Conservation (phyloP, 2,888 invertebrate species). For the Cheiracanthium punctorium region DNA sequence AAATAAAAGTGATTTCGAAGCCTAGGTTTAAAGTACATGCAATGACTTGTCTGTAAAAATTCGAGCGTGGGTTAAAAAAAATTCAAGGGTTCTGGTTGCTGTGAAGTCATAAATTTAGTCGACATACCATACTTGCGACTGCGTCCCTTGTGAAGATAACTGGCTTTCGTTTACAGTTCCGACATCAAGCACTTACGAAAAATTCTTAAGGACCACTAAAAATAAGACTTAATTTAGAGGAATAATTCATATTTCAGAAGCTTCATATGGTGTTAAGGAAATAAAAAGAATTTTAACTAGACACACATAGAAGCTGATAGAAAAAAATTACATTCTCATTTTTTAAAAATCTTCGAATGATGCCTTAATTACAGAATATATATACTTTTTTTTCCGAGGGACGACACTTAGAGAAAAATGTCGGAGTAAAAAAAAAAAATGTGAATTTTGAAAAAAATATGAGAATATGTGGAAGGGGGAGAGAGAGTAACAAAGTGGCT, state of each 20-base stretch:
- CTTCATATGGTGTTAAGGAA: not conserved
- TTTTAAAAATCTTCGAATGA: not conserved
- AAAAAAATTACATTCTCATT: not conserved
- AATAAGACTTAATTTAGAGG: no score
- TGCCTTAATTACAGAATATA: not conserved
- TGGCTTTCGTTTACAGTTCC: no score
- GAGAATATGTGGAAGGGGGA: not conserved
- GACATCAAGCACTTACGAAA: no score
- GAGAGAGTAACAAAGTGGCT: slow-evolving; percentile 48
- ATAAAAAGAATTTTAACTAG: not conserved
- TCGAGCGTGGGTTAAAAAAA: no score
- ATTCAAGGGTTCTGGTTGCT: no score
- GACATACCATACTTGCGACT: no score
- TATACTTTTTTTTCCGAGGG: not conserved
- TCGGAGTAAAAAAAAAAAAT: slow-evolving; percentile 17
- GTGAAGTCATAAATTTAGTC: no score
- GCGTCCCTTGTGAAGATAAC: no score
- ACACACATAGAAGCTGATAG: not conserved
- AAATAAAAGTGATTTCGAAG: no score
- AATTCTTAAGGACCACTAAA: no score
- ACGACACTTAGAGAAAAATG: not conserved
- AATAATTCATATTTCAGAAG: not conserved
- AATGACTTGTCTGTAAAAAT: no score
- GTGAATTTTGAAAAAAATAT: not conserved
- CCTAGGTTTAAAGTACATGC: no score